Evolutionary conservation across 2,888 invertebrate genomes (phyloP).

Genomic region (Plutella xylostella): DNA sequence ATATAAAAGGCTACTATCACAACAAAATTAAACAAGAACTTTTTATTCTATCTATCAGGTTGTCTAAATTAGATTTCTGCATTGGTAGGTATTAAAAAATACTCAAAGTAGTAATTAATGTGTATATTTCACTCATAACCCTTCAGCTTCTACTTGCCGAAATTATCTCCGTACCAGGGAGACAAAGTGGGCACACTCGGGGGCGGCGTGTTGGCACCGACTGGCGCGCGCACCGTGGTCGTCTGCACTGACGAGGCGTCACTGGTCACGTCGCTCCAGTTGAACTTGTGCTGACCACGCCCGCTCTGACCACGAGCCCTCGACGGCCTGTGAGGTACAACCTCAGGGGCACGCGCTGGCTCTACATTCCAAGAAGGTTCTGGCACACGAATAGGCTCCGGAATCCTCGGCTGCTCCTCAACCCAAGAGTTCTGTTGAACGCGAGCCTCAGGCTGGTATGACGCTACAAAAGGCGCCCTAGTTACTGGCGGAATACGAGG

Average conservation of each 20-base stretch:
- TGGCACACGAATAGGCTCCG: background rate
- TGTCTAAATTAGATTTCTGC: background rate
- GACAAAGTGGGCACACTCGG: slow-evolving; percentile 2
- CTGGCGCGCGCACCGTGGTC: background rate
- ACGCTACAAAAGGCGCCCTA: background rate
- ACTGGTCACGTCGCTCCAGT: slow-evolving; percentile 20
- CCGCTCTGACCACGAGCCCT: too few relatives aligned
- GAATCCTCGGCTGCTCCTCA: background rate
- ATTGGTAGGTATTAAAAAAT: background rate
- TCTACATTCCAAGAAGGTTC: too few relatives aligned
- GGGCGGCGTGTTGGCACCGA: background rate
- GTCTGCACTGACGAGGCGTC: background rate
- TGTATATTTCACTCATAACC: background rate
- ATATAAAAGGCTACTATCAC: too few relatives aligned
- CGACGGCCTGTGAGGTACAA: background rate
- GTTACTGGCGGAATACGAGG: background rate
- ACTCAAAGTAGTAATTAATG: background rate
- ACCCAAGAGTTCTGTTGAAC: background rate
- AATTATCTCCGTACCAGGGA: slow-evolving; percentile 6
- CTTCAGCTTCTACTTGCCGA: slow-evolving; percentile 1
- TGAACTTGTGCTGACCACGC: slow-evolving; percentile 31
- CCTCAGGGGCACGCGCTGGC: too few relatives aligned
- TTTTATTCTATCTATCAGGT: too few relatives aligned
- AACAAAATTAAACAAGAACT: too few relatives aligned
- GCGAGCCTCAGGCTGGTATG: too few relatives aligned